These are phyloP conservation scores for Magallana nippona DNA, from an alignment of 2,888 invertebrate species.

Conservation along the genomic window DNA sequence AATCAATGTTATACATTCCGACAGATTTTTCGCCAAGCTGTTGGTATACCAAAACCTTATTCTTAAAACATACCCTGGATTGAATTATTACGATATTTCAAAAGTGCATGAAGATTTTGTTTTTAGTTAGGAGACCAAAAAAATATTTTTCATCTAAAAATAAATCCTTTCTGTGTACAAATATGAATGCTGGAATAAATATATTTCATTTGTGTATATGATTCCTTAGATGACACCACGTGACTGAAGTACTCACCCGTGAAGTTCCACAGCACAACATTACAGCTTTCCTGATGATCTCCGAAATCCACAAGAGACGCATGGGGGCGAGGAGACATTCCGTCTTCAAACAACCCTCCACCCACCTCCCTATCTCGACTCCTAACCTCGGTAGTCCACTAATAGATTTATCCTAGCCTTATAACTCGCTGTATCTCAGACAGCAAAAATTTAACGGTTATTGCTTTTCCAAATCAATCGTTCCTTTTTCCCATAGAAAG, in stretches of 20 bases:
- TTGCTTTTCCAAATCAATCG: constrained; percentile 30
- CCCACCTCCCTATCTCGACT: not conserved
- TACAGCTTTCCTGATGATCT: constrained; percentile 51
- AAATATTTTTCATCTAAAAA: no score
- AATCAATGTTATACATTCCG: constrained; percentile 23
- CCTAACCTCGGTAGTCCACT: not conserved
- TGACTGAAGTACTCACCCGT: constrained; percentile 49
- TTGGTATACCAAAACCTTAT: not conserved
- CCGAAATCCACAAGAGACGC: constrained; percentile 53
- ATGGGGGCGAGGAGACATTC: constrained; percentile 42
- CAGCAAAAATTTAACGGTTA: constrained; percentile 18
- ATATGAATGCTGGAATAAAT: no score
- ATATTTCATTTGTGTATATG: not conserved
- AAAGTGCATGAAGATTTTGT: no score
- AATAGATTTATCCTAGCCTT: not conserved
- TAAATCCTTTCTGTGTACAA: no score
- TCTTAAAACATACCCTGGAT: no score
- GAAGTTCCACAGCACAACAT: constrained; percentile 59
- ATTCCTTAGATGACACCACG: not conserved
- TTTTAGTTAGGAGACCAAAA: no score
- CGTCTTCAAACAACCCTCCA: not conserved
- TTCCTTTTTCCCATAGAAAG: constrained; percentile 4
- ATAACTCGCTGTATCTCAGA: constrained; percentile 1
- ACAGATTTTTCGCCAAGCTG: not conserved
- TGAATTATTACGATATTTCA: no score